Conservation (phyloP, 2,113 vertebrate species). For the Numenius arquata region DNA sequence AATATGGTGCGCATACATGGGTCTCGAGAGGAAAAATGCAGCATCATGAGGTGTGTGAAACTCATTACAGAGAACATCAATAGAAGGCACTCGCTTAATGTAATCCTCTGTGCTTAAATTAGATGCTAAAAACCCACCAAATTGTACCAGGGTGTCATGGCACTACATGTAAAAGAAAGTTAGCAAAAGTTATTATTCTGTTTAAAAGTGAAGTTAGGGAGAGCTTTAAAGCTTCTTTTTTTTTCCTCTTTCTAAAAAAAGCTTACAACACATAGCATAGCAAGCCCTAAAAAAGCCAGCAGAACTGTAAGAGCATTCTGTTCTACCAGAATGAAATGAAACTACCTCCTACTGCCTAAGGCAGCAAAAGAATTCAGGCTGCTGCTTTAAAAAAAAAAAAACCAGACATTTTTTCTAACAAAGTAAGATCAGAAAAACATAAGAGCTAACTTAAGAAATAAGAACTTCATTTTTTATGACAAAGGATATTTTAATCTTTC, state of each 20-base stretch:
- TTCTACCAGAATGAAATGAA: not conserved
- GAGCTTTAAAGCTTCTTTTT: not conserved
- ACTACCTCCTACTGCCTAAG: not conserved
- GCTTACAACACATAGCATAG: not conserved
- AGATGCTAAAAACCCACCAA: slow-evolving; percentile 97
- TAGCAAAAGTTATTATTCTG: not conserved
- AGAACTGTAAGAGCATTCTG: not conserved
- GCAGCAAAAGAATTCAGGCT: not conserved
- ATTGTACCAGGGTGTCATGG: slow-evolving; percentile 96
- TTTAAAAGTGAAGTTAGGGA: not conserved
- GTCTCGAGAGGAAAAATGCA: slow-evolving; percentile 95
- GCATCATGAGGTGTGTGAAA: slow-evolving; percentile 97
- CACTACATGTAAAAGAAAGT: slow-evolving; percentile 78
- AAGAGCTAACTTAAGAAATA: not conserved
- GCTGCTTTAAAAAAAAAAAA: not conserved
- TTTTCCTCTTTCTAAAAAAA: not conserved
- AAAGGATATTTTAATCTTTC: not conserved
- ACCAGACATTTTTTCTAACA: not conserved
- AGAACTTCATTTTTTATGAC: not conserved
- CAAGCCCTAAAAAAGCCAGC: not conserved
- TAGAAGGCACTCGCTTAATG: slow-evolving; percentile 95
- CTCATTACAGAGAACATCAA: slow-evolving; percentile 95
- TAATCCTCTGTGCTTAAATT: slow-evolving; percentile 99
- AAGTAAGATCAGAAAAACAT: not conserved
- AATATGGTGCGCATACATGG: slow-evolving; percentile 99